Conservation (phyloP, 2,797 vertebrate genomes). For the Nasua narica region DNA sequence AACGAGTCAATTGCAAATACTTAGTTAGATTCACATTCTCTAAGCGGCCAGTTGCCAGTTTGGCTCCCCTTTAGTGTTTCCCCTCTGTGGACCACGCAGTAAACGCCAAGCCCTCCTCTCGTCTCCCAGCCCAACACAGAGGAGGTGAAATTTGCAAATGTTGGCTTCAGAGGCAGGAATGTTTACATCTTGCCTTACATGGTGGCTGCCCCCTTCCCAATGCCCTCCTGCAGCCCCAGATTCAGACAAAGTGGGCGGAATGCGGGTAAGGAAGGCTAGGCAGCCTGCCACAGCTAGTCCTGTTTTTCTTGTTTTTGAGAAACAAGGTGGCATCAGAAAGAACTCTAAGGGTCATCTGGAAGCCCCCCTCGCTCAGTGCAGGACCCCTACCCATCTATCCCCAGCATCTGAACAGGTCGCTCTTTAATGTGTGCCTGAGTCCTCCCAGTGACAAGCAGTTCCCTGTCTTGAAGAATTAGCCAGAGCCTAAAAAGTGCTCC, state of each 20-base stretch:
- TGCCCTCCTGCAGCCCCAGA: not conserved
- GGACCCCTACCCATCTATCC: rapidly evolving
- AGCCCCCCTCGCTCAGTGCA: not conserved
- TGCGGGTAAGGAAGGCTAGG: not conserved
- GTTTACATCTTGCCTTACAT: not conserved
- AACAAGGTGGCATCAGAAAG: not conserved
- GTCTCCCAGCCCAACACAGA: not conserved
- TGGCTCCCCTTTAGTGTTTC: not conserved
- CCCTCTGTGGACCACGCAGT: not conserved
- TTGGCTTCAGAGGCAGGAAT: not conserved
- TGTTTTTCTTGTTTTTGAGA: not conserved
- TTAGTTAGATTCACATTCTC: not conserved
- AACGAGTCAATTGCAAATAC: not conserved
- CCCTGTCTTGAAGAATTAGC: not conserved
- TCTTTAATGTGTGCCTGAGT: not conserved
- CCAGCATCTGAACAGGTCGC: not conserved
- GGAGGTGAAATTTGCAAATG: not conserved
- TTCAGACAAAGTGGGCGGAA: not conserved
- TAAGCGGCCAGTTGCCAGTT: not conserved
- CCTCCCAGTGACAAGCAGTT: not conserved
- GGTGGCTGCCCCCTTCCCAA: not conserved
- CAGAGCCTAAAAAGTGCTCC: not conserved
- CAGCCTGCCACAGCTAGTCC: not conserved
- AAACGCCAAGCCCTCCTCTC: not conserved
- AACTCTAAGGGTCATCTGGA: not conserved